These are phyloP conservation scores for Anoplius nigerrimus DNA, from an alignment of 2,888 invertebrate species.

Conservation along the genomic window DNA sequence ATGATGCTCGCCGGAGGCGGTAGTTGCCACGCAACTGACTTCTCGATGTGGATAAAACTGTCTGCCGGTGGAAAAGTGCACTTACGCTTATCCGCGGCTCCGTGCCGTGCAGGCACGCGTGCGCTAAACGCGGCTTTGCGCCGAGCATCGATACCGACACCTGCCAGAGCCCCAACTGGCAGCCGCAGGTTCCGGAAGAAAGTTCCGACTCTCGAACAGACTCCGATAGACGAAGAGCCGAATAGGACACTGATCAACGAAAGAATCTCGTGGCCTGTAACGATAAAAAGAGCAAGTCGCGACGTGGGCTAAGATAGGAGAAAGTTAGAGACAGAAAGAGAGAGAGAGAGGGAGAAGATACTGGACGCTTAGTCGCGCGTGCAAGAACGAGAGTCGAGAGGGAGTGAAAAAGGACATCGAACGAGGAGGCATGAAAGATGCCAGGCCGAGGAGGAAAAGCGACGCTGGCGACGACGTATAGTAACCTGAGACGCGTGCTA, in stretches of 20 bases:
- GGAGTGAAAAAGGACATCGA: conserved; percentile 6
- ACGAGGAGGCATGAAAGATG: background rate
- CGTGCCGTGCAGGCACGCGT: too few relatives aligned
- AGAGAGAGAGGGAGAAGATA: background rate
- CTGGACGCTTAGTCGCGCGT: conserved; percentile 10
- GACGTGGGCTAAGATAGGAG: background rate
- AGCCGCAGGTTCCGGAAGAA: too few relatives aligned
- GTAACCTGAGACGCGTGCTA: conserved; percentile 5
- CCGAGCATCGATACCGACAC: too few relatives aligned
- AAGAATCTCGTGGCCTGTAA: too few relatives aligned
- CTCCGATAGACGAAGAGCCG: background rate
- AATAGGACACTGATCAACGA: background rate
- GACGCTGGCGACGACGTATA: background rate
- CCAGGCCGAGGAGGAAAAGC: background rate
- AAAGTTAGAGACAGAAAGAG: background rate
- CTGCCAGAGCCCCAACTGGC: too few relatives aligned
- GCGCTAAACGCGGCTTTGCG: conserved; percentile 1
- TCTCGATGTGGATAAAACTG: conserved; percentile 28
- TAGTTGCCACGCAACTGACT: background rate
- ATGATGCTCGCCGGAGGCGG: background rate
- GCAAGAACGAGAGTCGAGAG: background rate
- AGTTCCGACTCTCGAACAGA: too few relatives aligned
- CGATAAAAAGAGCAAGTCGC: background rate
- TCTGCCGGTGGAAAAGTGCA: conserved; percentile 13
- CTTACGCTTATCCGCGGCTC: conserved; percentile 11